Percentiles rank a stretch among this genome's conserved stretches.
These are phyloP conservation scores for Myxocyprinus asiaticus DNA, from an alignment of 2,113 vertebrate species.

Conservation along the genomic window DNA sequence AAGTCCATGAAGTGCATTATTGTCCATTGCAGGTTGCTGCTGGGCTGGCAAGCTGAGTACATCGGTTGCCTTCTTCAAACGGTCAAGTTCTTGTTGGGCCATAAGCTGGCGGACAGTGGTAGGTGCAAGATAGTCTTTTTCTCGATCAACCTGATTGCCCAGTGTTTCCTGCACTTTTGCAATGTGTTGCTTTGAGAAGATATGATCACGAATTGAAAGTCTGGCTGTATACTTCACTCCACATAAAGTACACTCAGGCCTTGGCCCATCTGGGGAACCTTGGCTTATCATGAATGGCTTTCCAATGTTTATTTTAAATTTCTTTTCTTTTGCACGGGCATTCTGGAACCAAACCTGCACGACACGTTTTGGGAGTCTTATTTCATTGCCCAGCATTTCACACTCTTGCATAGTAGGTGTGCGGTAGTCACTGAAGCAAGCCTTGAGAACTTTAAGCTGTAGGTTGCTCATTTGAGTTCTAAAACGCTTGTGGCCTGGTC, in stretches of 20 bases:
- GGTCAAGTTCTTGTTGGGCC: slow-evolving; percentile 98
- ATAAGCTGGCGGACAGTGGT: slow-evolving; percentile 98
- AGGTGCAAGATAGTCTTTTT: slow-evolving; percentile 98
- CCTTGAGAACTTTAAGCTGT: slow-evolving; percentile 97
- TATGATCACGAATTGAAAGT: slow-evolving; percentile 96
- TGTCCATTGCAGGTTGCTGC: slow-evolving; percentile 91
- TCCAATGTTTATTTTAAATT: slow-evolving; percentile 98
- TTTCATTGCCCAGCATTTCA: slow-evolving; percentile 96
- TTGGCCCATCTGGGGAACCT: slow-evolving; percentile 88
- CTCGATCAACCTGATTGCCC: slow-evolving; percentile 96
- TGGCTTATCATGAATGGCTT: slow-evolving; percentile 99
- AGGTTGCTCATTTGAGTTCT: slow-evolving; percentile 99
- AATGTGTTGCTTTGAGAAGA: slow-evolving; percentile 98
- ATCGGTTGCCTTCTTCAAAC: slow-evolving; percentile 95
- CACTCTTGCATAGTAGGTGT: slow-evolving; percentile 99
- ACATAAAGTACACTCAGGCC: slow-evolving; percentile 92
- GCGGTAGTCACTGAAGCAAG: slow-evolving; percentile 97
- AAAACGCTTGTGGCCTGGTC: slow-evolving; percentile 95
- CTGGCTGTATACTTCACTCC: slow-evolving; percentile 95
- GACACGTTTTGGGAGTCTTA: slow-evolving; percentile 96
- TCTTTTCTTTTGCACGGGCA: slow-evolving; percentile 98
- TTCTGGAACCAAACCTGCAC: slow-evolving; percentile 99
- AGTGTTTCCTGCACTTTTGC: slow-evolving; percentile 97
- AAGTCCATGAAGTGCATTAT: slow-evolving; percentile 91
- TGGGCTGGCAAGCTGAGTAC: slow-evolving; percentile 88